These are phyloP conservation scores for Archilochus colubris DNA, from an alignment of 2,113 vertebrate genomes.

Conservation along the genomic window DNA sequence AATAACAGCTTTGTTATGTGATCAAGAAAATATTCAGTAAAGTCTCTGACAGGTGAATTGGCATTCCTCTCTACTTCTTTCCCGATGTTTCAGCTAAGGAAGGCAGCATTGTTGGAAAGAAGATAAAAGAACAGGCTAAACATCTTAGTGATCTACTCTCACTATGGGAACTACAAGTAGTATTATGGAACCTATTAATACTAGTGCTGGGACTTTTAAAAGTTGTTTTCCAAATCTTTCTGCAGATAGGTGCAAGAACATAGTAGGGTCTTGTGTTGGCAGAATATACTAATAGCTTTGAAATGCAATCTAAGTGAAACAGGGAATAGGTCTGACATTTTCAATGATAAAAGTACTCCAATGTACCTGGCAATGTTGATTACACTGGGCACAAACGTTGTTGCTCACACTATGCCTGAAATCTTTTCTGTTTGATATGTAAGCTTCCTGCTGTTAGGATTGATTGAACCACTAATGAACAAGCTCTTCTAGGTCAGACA, in stretches of 20 bases:
- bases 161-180: not conserved
- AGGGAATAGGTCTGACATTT: not conserved
- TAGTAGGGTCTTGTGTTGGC: not conserved
- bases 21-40: not conserved
- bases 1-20: not conserved
- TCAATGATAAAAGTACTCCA: not conserved
- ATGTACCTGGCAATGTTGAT: not conserved
- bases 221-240: not conserved
- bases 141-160: not conserved
- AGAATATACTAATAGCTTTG: not conserved
- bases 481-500: not conserved
- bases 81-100: not conserved
- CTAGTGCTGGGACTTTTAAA: not conserved
- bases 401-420: not conserved
- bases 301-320: not conserved
- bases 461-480: not conserved
- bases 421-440: slow-evolving; percentile 26
- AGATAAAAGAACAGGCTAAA: not conserved
- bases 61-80: not conserved
- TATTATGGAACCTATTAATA: not conserved
- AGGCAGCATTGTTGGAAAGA: not conserved
- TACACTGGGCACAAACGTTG: not conserved
- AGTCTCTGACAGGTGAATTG: not conserved
- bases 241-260: not conserved
- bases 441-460: not conserved